Conservation (phyloP, 1,140 invertebrate genomes). For the Anastrepha obliqua region DNA sequence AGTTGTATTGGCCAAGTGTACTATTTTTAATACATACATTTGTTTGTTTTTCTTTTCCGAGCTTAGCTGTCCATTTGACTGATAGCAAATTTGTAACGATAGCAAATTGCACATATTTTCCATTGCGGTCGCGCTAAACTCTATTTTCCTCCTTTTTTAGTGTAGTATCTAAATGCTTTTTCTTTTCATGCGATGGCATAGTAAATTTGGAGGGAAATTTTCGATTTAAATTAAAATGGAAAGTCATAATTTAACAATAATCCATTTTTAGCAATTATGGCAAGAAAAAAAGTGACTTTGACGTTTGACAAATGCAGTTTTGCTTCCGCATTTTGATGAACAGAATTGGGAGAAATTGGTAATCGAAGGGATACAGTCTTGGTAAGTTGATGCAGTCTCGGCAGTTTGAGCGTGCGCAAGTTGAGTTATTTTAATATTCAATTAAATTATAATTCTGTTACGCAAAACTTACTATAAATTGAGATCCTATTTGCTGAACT, state of each 20-base stretch:
- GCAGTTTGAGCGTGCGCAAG: too few species aligned
- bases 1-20: background rate
- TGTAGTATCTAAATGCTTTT: background rate
- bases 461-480: conserved; percentile 20
- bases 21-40: too few species aligned
- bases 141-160: background rate
- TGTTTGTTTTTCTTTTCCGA: background rate
- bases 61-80: background rate
- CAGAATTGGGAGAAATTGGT: too few species aligned
- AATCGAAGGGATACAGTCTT: too few species aligned
- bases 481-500: conserved; percentile 44
- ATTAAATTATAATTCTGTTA: too few species aligned
- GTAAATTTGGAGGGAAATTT: background rate
- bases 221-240: background rate
- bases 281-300: too few species aligned
- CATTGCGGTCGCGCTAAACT: background rate
- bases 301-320: too few species aligned
- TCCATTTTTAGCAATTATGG: background rate
- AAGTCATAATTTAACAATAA: conserved; percentile 13
- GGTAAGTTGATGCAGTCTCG: too few species aligned
- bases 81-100: background rate
- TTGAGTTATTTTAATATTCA: too few species aligned
- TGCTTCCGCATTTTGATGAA: too few species aligned
- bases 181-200: background rate
- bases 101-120: background rate